phyloP scores from a whole-genome alignment of 2,888 invertebrate genomes.

The Watsonalla binaria region DNA sequence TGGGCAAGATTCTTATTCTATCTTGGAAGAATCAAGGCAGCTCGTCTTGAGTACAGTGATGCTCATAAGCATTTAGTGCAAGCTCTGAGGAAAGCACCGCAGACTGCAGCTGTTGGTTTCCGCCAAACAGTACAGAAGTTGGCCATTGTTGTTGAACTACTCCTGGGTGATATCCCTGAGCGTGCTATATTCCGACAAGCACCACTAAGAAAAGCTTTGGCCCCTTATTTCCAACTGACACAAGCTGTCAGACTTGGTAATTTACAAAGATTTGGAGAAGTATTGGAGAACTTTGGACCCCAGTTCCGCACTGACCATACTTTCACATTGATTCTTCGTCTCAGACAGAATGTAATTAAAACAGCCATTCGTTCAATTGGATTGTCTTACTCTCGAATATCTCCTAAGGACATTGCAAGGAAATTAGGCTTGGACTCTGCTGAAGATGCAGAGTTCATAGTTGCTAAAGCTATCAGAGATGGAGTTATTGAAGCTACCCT shows the following conservation, averaged over 20 bases:
- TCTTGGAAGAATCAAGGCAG: constrained; percentile 97
- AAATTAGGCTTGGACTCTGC: constrained; percentile 96
- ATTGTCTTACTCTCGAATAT: constrained; percentile 96
- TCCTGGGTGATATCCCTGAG: constrained; percentile 98
- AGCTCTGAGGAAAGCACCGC: constrained; percentile 97
- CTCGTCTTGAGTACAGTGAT: constrained; percentile 97
- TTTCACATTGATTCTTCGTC: constrained; percentile 94
- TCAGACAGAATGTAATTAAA: constrained; percentile 99
- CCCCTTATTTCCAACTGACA: constrained; percentile 97
- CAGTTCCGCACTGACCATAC: constrained; percentile 97
- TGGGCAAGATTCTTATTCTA: constrained; percentile 99
- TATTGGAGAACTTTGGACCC: constrained; percentile 92
- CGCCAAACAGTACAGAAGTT: constrained; percentile 98
- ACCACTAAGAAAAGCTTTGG: constrained; percentile 90
- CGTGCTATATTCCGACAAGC: constrained; percentile 96
- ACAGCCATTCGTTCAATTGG: constrained; percentile 98
- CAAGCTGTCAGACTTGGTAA: constrained; percentile 98
- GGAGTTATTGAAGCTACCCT: constrained; percentile 98
- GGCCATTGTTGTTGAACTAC: constrained; percentile 94
- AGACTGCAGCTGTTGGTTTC: constrained; percentile 98
- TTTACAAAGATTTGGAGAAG: constrained; percentile 95
- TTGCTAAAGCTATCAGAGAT: constrained; percentile 98
- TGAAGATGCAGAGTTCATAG: constrained; percentile 99
- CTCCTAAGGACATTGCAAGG: constrained; percentile 95
- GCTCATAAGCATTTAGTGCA: constrained; percentile 98